These are phyloP conservation scores for Hydropsyche tenuis DNA, from an alignment of 1,140 invertebrate species.

Conservation along the genomic window DNA sequence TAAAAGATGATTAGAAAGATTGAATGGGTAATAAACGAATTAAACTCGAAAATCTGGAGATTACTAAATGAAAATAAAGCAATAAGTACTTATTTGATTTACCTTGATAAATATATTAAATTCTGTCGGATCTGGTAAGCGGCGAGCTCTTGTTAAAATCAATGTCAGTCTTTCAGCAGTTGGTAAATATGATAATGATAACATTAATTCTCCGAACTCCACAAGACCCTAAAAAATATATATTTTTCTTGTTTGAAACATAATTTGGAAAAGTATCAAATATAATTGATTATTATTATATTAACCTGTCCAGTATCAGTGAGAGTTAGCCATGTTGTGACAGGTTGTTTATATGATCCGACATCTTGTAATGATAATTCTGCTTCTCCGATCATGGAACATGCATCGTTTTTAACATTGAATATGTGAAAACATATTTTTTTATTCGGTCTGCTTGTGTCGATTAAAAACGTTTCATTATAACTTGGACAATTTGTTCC, in stretches of 20 bases:
- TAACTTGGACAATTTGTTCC: slow-evolving; percentile 72
- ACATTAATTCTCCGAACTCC: slow-evolving; percentile 72
- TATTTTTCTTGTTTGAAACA: too few relatives aligned
- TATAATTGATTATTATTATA: not conserved
- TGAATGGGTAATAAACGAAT: too few relatives aligned
- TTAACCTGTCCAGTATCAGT: slow-evolving; percentile 67
- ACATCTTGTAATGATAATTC: slow-evolving; percentile 69
- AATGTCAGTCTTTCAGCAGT: slow-evolving; percentile 75
- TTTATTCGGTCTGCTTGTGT: slow-evolving; percentile 63
- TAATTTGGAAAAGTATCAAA: not conserved
- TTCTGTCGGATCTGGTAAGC: slow-evolving; percentile 44
- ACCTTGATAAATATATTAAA: slow-evolving; percentile 47
- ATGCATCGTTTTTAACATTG: slow-evolving; percentile 67
- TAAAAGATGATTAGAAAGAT: too few relatives aligned
- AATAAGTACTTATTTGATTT: too few relatives aligned
- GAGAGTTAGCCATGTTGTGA: slow-evolving; percentile 70
- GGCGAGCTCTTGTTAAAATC: slow-evolving; percentile 72
- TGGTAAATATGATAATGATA: slow-evolving; percentile 75
- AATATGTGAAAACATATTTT: slow-evolving; percentile 70
- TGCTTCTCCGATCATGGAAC: slow-evolving; percentile 71
- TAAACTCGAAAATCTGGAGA: not conserved
- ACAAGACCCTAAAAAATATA: slow-evolving; percentile 40
- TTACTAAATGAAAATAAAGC: slow-evolving; percentile 8
- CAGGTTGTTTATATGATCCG: slow-evolving; percentile 63
- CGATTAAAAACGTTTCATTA: slow-evolving; percentile 78